Conservation (phyloP, 2,888 invertebrate genomes). For the Steinernema carpocapsae region DNA sequence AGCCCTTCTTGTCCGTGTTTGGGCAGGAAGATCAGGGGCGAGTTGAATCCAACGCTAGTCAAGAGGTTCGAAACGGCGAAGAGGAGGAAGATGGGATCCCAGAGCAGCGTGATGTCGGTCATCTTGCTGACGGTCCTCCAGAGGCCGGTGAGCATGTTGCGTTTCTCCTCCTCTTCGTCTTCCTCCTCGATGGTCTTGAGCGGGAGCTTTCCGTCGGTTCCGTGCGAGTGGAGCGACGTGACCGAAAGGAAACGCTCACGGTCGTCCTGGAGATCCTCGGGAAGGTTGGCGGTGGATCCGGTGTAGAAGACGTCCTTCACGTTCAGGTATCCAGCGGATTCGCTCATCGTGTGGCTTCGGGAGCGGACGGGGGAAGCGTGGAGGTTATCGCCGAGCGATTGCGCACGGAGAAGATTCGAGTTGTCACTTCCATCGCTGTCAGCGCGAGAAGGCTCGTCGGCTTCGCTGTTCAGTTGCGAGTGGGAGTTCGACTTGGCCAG, state of each 20-base stretch:
- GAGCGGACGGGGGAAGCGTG: background rate
- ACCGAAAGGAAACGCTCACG: constrained; percentile 52
- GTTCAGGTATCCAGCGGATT: constrained; percentile 63
- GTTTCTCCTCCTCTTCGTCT: constrained; percentile 22
- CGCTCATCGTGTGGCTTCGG: constrained; percentile 44
- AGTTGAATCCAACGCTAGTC: constrained; percentile 90
- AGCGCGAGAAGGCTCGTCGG: constrained; percentile 13
- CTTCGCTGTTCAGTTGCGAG: constrained; percentile 31
- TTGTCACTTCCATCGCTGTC: constrained; percentile 23
- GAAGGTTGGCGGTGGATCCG: constrained; percentile 82
- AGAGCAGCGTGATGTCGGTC: constrained; percentile 84
- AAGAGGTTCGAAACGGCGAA: constrained; percentile 92
- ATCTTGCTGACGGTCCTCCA: constrained; percentile 72
- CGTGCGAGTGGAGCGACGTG: constrained; percentile 51
- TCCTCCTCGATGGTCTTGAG: constrained; percentile 40
- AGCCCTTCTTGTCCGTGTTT: constrained; percentile 52
- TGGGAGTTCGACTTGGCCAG: constrained; percentile 33
- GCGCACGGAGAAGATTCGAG: constrained; percentile 3
- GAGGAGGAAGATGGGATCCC: constrained; percentile 84
- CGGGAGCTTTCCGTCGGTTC: constrained; percentile 10
- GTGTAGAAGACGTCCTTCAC: constrained; percentile 87
- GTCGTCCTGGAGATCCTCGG: constrained; percentile 77
- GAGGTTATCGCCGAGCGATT: constrained; percentile 15
- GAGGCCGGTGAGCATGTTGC: constrained; percentile 33
- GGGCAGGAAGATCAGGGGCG: constrained; percentile 79